Evolutionary conservation across 2,797 vertebrate species (phyloP).

Genomic region (Cuniculus paca): DNA sequence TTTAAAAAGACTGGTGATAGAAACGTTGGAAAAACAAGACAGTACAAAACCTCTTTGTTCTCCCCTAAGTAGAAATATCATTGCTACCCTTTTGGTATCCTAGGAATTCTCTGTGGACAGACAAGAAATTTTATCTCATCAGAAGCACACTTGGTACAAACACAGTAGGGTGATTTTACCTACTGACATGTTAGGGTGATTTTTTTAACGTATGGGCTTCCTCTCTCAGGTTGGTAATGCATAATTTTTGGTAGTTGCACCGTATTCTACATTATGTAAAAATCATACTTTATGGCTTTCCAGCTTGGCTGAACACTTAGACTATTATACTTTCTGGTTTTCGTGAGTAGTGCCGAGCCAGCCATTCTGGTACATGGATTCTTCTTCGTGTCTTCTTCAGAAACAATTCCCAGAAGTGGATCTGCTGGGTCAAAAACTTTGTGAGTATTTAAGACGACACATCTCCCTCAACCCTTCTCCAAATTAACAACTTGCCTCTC

Average conservation of each 20-base stretch:
- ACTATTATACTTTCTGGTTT: background rate
- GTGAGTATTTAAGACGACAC: background rate
- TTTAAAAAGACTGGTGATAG: background rate
- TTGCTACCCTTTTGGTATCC: background rate
- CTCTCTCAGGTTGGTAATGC: background rate
- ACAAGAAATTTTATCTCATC: background rate
- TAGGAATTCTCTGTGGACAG: background rate
- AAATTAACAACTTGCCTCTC: background rate
- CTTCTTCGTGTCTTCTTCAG: background rate
- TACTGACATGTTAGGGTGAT: background rate
- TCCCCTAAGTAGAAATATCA: background rate
- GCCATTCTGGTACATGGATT: background rate
- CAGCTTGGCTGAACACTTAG: background rate
- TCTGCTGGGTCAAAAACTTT: background rate
- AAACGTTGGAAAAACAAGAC: background rate
- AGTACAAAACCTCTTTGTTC: background rate
- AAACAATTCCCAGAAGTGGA: background rate
- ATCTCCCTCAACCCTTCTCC: background rate
- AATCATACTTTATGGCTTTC: background rate
- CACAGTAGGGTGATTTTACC: background rate
- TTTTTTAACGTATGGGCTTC: background rate
- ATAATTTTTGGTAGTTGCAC: background rate
- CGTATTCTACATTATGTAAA: background rate
- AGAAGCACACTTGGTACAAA: background rate
- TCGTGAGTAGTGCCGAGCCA: background rate